Evolutionary conservation across 2,113 vertebrate genomes (phyloP).

Genomic region (Mus pahari): DNA sequence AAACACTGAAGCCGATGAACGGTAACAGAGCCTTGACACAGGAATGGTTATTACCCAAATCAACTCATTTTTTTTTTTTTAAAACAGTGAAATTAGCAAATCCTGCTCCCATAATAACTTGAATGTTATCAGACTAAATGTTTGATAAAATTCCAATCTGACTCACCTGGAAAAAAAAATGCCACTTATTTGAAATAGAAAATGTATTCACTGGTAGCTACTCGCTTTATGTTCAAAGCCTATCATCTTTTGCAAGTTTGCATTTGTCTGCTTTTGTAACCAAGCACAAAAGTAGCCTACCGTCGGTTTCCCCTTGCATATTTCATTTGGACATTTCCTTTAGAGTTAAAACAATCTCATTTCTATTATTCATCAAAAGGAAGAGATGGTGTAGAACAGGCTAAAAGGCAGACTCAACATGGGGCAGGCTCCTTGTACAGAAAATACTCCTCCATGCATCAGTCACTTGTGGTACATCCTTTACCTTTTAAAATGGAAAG

Average conservation of each 20-base stretch:
- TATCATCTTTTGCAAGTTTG: conserved; percentile 73
- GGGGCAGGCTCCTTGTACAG: conserved; percentile 27
- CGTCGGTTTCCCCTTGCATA: conserved; percentile 53
- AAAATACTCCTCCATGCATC: not conserved
- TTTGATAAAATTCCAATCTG: conserved; percentile 83
- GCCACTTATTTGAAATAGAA: conserved; percentile 77
- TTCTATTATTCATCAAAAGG: conserved; percentile 68
- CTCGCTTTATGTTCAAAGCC: conserved; percentile 68
- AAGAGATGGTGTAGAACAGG: conserved; percentile 21
- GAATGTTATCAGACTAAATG: conserved; percentile 82
- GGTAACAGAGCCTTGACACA: conserved; percentile 86
- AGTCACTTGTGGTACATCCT: not conserved
- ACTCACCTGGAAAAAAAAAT: conserved; percentile 81
- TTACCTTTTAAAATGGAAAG: conserved; percentile 56
- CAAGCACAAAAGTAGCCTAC: conserved; percentile 71
- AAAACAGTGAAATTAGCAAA: conserved; percentile 85
- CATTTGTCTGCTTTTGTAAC: conserved; percentile 66
- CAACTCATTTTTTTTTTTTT: conserved; percentile 82
- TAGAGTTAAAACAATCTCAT: conserved; percentile 66
- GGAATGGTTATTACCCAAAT: conserved; percentile 87
- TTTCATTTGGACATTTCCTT: conserved; percentile 73
- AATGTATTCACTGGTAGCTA: conserved; percentile 75
- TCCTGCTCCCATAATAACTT: conserved; percentile 84
- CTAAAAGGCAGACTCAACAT: conserved; percentile 9
- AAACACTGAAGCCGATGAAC: conserved; percentile 85